Conservation (phyloP, 1,140 invertebrate species). For the Lineus longissimus region DNA sequence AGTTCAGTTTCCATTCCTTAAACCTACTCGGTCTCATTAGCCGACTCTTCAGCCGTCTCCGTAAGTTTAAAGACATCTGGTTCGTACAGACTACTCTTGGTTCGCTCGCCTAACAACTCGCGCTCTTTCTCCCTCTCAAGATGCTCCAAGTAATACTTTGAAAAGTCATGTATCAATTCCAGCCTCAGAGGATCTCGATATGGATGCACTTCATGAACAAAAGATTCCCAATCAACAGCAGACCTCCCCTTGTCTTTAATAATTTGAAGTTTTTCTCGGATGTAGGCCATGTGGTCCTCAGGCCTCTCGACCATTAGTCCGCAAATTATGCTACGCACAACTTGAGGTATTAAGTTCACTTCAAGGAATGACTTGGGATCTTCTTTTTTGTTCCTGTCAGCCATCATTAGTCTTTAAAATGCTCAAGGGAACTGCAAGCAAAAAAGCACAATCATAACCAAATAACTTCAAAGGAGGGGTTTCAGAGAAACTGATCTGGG, state of each 20-base stretch:
- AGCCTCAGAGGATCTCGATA: background rate
- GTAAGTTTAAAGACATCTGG: no score
- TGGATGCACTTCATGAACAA: background rate
- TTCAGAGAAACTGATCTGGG: no score
- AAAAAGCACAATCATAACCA: no score
- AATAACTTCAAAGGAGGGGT: no score
- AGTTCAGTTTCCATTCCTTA: no score
- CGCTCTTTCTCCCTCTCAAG: background rate
- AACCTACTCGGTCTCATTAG: no score
- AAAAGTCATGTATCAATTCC: background rate
- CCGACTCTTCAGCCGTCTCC: no score
- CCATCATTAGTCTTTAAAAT: no score
- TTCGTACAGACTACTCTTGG: no score
- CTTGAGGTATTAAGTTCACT: background rate
- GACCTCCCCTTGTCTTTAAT: background rate
- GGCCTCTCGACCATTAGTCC: conserved; percentile 7
- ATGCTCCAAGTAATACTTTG: background rate
- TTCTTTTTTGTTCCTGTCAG: no score
- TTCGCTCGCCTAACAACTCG: no score
- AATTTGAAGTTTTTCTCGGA: background rate
- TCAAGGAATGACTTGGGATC: background rate
- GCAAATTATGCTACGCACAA: background rate
- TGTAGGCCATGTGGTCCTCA: background rate
- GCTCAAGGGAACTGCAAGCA: no score
- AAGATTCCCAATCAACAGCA: background rate